Percentiles rank a stretch among this genome's conserved stretches.
Conservation (phyloP, 2,888 invertebrate genomes). For the Amphipyra tragopoginis region DNA sequence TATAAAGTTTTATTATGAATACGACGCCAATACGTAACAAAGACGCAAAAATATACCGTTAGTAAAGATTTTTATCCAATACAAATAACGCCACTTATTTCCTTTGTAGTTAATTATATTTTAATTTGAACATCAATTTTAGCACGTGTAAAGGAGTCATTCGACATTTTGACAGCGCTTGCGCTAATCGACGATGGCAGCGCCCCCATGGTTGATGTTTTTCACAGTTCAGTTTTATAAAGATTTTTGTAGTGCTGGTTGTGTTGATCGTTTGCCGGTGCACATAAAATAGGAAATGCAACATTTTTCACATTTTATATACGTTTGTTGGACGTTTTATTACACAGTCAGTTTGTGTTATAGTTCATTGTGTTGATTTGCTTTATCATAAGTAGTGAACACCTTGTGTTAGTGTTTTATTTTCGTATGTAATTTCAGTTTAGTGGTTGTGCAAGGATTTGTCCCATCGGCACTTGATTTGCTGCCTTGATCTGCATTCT, state of each 20-base stretch:
- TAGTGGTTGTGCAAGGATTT: constrained; percentile 86
- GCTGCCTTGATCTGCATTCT: constrained; percentile 64
- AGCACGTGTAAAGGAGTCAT: constrained; percentile 17
- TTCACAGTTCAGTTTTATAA: constrained; percentile 77
- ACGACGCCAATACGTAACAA: too few species aligned
- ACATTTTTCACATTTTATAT: constrained; percentile 74
- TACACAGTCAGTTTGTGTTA: constrained; percentile 76
- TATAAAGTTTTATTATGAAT: too few species aligned
- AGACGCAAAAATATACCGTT: too few species aligned
- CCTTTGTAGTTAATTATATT: too few species aligned
- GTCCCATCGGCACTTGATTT: constrained; percentile 69
- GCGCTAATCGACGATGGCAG: constrained; percentile 70
- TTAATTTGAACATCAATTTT: not conserved
- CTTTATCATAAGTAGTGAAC: constrained; percentile 70
- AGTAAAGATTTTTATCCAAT: too few species aligned
- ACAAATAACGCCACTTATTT: too few species aligned
- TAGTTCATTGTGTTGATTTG: constrained; percentile 69
- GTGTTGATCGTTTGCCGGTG: constrained; percentile 73
- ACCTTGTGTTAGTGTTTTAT: constrained; percentile 76
- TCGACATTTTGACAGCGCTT: constrained; percentile 75
- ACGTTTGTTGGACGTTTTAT: constrained; percentile 78
- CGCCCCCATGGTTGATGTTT: constrained; percentile 65
- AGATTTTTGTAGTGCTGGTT: constrained; percentile 79
- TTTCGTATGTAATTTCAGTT: constrained; percentile 78
- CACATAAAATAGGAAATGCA: constrained; percentile 78